phyloP scores from a whole-genome alignment of 2,888 invertebrate genomes.

The Pteria penguin region DNA sequence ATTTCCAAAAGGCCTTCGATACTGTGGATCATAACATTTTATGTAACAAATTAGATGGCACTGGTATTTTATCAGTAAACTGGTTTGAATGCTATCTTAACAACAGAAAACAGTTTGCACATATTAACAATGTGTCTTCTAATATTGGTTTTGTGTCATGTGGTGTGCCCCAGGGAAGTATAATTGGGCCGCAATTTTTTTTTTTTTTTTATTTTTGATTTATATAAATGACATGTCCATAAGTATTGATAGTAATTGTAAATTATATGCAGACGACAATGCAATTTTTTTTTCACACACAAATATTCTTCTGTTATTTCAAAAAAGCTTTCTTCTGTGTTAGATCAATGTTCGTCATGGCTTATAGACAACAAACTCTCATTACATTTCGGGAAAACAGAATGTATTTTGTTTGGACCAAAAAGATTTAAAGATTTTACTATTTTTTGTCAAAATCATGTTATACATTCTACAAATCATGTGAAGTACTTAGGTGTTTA shows the following conservation, averaged over 20 bases:
- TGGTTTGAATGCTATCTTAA: conserved; percentile 37
- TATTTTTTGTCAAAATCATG: not conserved
- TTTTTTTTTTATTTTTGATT: too few relatives aligned
- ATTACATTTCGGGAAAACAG: not conserved
- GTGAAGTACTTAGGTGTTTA: not conserved
- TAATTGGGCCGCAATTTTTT: not conserved
- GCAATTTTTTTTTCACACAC: not conserved
- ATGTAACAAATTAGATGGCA: conserved; percentile 29
- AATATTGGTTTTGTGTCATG: not conserved
- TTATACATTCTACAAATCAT: not conserved
- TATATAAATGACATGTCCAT: not conserved
- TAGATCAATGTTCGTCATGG: not conserved
- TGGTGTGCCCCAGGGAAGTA: conserved; percentile 19
- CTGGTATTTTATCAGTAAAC: conserved; percentile 23
- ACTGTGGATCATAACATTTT: conserved; percentile 38
- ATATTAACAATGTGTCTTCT: not conserved
- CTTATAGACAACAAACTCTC: not conserved
- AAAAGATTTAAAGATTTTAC: not conserved
- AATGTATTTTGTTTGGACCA: not conserved
- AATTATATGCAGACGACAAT: not conserved
- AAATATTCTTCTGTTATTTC: not conserved
- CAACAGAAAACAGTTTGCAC: conserved; percentile 17
- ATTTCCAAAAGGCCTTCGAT: conserved; percentile 43
- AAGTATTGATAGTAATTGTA: not conserved
- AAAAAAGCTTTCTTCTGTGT: not conserved